Evolutionary conservation across 1,140 invertebrate species (phyloP), one percentile per base, ranked within the genome.

Genomic region (Sycobia sp.): DNA sequence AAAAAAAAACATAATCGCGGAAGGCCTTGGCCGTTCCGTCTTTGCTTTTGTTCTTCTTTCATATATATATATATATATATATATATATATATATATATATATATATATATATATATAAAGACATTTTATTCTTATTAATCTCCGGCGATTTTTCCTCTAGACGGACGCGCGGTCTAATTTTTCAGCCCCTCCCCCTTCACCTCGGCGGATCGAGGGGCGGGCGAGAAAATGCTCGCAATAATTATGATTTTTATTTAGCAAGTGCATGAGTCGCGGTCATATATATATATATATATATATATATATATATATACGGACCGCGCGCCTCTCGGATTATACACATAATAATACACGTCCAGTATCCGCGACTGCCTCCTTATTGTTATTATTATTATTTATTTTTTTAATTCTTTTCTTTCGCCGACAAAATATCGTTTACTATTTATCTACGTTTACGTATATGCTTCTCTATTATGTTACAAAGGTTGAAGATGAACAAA

Each of bases 211-310:
- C 29, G 5, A 32, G 29, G 29, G 29, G 5, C 29, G 4, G 11
- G 11, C 9, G 29, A 57, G 47, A 23, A 53, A 58, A 46, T 18
- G 9, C 14, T 25, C 23, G 51, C 44, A 38, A n/a, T n/a, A n/a
- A n/a, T n/a, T n/a, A n/a, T n/a, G n/a, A n/a, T n/a, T n/a, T n/a
- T n/a, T n/a, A n/a, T n/a, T n/a, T n/a, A n/a, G n/a, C n/a, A n/a
- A n/a, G n/a, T n/a, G n/a, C n/a, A 20, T n/a, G 14, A 32, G 70
- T 57, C 75, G 73, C 74, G 67, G 73, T 72, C 72, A 75, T n/a
- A n/a, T n/a, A n/a, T n/a, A n/a, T n/a, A n/a, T n/a, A n/a, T n/a
- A n/a, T n/a, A n/a, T n/a, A n/a, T n/a, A n/a, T n/a, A n/a, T n/a
- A n/a, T n/a, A n/a, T n/a, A n/a, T n/a, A n/a, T n/a, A n/a, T n/a